A percentile compares a stretch with the other conserved stretches of the same genome.
These are phyloP conservation scores for Rhinichthys klamathensis DNA, from an alignment of 2,113 vertebrate species.

Conservation along the genomic window DNA sequence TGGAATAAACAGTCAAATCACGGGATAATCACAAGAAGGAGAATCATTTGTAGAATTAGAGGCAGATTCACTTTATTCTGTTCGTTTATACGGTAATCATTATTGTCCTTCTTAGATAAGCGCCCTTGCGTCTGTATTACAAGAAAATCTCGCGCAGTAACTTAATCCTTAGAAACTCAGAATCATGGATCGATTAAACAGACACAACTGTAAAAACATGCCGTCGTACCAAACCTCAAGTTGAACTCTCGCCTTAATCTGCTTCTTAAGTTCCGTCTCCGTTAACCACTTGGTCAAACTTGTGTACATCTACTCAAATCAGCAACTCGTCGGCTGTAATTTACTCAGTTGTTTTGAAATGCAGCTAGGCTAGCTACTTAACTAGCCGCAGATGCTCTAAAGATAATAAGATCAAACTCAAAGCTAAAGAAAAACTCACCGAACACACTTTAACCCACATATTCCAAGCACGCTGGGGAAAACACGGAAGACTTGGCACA, in stretches of 20 bases:
- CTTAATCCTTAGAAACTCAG: background rate
- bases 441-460: background rate
- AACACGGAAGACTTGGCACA: background rate
- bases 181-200: background rate
- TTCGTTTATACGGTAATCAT: background rate
- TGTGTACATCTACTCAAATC: conserved; percentile 1
- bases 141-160: background rate
- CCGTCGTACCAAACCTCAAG: background rate
- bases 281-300: background rate
- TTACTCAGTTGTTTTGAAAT: conserved; percentile 7
- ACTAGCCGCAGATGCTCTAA: conserved; percentile 32
- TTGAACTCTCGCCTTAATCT: background rate
- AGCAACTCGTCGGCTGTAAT: background rate
- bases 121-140: background rate
- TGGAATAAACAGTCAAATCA: background rate
- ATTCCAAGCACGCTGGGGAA: background rate
- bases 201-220: conserved; percentile 39
- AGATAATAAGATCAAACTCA: conserved; percentile 22
- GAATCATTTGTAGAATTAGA: background rate
- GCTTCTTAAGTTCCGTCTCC: background rate
- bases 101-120: background rate
- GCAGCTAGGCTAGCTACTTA: conserved; percentile 34
- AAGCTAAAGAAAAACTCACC: conserved; percentile 23
- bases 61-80: background rate
- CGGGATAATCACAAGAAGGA: background rate